Evolutionary conservation across 2,888 invertebrate species (phyloP), one percentile per base, ranked within the genome.

Genomic region (Orchestes rusci): DNA sequence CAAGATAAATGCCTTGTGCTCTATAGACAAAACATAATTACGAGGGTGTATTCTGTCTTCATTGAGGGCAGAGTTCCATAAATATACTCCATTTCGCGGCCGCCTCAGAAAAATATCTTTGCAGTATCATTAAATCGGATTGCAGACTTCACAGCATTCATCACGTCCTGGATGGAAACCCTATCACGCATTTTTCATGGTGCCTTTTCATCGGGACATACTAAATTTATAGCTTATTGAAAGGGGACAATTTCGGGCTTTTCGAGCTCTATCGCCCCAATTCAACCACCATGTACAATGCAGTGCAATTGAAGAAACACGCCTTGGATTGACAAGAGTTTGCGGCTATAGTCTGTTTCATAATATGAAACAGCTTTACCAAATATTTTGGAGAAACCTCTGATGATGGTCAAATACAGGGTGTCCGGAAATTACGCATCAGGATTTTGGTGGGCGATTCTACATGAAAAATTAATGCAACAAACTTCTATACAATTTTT

Each of bases 221-320:
- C 37, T 36, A 40, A 45, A 45, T 45, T 45, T 45, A 45, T 38
- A 37, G 37, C 8, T 15, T 40, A 45, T 45, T 41, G 45, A 40
- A 45, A 45, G 27, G 40, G 37, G 41, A 35, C 45, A 41, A 41
- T 36, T 45, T 37, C 35, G 23, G 27, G 27, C 37, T 27, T 16
- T 37, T 37, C 15, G 32, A 31, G 41, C 32, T 45, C 23, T 40
- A 37, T 35, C 37, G 19, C 41, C 35, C 35, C 41, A 41, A 45
- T 45, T 41, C 31, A 30, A 19, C 18, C 19, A 29, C 30, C 29
- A 18, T 19, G 30, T 44, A 18, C 37, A 37, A 13, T 43, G 37
- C 31, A 36, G 16, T 30, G 43, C 37, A 37, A 19, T 43, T 30
- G 31, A 36, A 43, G 43, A 43, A 43, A 33, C 20, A 43, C 27